Conservation (phyloP, 2,113 vertebrate genomes). For the Castor canadensis region DNA sequence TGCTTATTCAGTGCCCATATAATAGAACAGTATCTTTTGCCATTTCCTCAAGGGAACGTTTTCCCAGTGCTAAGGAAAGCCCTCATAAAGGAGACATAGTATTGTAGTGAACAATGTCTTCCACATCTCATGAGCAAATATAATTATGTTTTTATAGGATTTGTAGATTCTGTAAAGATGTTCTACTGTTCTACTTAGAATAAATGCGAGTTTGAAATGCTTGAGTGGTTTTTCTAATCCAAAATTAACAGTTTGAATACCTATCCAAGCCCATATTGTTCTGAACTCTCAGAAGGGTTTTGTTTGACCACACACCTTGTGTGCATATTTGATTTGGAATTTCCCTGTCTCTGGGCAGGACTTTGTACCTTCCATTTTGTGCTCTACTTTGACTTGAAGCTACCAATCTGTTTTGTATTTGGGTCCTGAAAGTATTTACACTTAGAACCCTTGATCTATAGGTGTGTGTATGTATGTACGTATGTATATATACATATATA, state of each 20-base stretch:
- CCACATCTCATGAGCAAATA: background rate
- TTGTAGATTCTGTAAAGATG: background rate
- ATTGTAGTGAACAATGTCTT: background rate
- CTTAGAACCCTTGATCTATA: background rate
- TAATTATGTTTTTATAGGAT: background rate
- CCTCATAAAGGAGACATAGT: background rate
- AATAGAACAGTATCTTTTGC: constrained; percentile 1
- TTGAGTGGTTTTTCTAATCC: background rate
- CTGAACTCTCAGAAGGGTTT: background rate
- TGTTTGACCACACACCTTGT: background rate
- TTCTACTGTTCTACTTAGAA: background rate
- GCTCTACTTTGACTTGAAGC: background rate
- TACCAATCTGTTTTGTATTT: background rate
- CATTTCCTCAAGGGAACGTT: background rate
- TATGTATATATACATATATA: no score
- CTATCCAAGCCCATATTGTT: background rate
- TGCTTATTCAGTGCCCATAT: background rate
- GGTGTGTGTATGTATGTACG: no score
- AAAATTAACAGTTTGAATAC: constrained; percentile 3
- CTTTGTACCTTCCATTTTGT: constrained; percentile 20
- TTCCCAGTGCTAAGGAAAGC: background rate
- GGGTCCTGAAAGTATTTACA: background rate
- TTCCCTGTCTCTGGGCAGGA: background rate
- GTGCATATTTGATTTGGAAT: background rate
- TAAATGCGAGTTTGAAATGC: background rate